Conservation (phyloP, 2,113 vertebrate genomes). For the Clarias batrachus region DNA sequence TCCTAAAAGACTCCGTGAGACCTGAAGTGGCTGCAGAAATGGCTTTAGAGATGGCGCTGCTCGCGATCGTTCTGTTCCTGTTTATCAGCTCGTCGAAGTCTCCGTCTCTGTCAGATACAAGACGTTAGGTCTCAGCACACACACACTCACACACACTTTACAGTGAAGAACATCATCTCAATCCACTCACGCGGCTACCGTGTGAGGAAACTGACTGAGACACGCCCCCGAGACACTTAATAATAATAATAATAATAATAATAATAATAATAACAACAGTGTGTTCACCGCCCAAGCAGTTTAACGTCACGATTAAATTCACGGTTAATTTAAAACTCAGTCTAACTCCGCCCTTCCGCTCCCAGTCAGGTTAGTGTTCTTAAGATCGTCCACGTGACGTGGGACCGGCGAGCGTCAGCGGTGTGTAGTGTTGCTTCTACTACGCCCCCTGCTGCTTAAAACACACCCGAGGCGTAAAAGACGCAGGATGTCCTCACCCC, state of each 20-base stretch:
- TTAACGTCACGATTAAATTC: no score
- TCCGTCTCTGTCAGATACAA: conserved; percentile 68
- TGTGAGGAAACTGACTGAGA: no score
- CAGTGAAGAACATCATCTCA: background rate
- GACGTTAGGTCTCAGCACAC: background rate
- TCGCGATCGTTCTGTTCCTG: conserved; percentile 89
- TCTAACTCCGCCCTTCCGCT: no score
- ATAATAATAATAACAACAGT: no score
- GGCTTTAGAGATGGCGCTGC: conserved; percentile 93
- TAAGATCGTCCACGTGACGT: no score
- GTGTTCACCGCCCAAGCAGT: no score
- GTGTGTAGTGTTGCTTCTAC: background rate
- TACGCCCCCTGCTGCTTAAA: background rate
- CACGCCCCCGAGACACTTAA: no score
- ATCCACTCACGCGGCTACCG: background rate
- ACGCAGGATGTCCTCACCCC: conserved; percentile 70
- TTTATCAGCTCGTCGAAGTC: conserved; percentile 95
- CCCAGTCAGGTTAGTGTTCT: no score
- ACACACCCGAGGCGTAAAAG: background rate
- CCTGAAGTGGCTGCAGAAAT: conserved; percentile 90
- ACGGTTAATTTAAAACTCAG: no score
- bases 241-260: no score
- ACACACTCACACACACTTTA: background rate
- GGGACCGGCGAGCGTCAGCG: no score
- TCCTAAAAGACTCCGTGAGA: conserved; percentile 52